Evolutionary conservation across 2,888 invertebrate genomes (phyloP), one percentile per base, ranked within the genome.

Genomic region (Phaedon cochleariae): DNA sequence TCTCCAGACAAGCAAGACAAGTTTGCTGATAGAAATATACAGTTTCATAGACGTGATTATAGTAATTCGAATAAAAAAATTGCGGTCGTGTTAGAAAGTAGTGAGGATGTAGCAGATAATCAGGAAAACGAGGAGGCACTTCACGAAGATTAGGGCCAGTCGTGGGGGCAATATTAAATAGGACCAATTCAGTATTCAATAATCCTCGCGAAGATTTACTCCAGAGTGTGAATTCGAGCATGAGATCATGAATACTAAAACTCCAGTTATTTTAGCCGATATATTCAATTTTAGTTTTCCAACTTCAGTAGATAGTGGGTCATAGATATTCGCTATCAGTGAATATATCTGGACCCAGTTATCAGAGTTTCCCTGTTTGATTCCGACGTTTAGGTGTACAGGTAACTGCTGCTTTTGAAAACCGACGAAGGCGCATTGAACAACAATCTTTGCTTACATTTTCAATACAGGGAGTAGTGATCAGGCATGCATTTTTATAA

Each of bases 361-460:
- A 1, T 15, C 18, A 17, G 46, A 46, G 22, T 59, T 46, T n/a
- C 58, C 45, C 22, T 12, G 41, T 12, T 18, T 37, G 12, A 62
- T 62, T 18, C 26, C 62, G 6, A 12, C 12, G 21, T 62, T 62
- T 54, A 18, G 34, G 20, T 62, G 62, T 45, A 54, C 26, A 1
- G 54, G 55, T 62, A 0, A 29, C 34, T 17, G 57, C 57, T 10
- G 62, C 57, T 37, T 58, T 49, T 12, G 57, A 58, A 62, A 15
- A 37, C 41, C 37, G 26, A 18, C 48, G 48, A 26, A 48, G 41
- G 15, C 45, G 5, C n/a, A 49, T 62, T 12, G 17, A 49, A 18
- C 17, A 18, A 20, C 48, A 49, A 49, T 52, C 17, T 3, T 26
- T 26, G 3, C 3, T 26, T 52, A 26, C 48, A 48, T 48, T 48